Percentiles rank a stretch among this genome's conserved stretches.
Conservation (phyloP, 2,113 vertebrate genomes). For the Fregata magnificens region DNA sequence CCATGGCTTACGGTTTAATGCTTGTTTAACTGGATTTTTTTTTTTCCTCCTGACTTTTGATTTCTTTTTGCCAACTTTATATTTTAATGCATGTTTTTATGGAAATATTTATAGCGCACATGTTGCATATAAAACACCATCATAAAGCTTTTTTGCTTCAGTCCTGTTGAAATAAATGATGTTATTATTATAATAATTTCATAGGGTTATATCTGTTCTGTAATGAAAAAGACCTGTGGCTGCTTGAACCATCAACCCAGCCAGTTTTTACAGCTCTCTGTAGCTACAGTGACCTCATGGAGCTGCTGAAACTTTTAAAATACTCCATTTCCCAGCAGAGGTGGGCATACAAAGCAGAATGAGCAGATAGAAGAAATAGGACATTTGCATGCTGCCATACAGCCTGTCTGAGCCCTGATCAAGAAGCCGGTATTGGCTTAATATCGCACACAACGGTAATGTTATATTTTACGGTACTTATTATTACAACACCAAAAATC, state of each 20-base stretch:
- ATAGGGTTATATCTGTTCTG: constrained; percentile 63
- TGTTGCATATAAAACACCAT: constrained; percentile 71
- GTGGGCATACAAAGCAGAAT: not conserved
- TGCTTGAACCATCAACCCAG: constrained; percentile 25
- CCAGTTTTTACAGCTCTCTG: constrained; percentile 35
- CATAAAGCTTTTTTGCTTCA: constrained; percentile 67
- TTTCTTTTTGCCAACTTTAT: constrained; percentile 70
- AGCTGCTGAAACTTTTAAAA: constrained; percentile 16
- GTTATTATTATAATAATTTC: constrained; percentile 69
- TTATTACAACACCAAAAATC: not conserved
- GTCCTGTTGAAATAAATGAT: constrained; percentile 70
- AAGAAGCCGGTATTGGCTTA: not conserved
- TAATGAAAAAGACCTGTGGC: constrained; percentile 72
- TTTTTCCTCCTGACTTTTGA: constrained; percentile 41
- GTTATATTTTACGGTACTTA: not conserved
- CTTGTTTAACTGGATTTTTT: constrained; percentile 31
- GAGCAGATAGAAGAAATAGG: not conserved
- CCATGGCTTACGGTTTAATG: constrained; percentile 7
- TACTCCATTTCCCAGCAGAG: not conserved
- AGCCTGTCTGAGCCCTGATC: not conserved
- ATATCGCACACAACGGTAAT: accelerated
- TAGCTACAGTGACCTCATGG: constrained; percentile 39
- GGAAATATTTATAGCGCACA: constrained; percentile 77
- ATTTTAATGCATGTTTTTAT: constrained; percentile 74
- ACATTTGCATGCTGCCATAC: not conserved